phyloP scores from a whole-genome alignment of 2,797 vertebrate species.

The Sebastes cheni region DNA sequence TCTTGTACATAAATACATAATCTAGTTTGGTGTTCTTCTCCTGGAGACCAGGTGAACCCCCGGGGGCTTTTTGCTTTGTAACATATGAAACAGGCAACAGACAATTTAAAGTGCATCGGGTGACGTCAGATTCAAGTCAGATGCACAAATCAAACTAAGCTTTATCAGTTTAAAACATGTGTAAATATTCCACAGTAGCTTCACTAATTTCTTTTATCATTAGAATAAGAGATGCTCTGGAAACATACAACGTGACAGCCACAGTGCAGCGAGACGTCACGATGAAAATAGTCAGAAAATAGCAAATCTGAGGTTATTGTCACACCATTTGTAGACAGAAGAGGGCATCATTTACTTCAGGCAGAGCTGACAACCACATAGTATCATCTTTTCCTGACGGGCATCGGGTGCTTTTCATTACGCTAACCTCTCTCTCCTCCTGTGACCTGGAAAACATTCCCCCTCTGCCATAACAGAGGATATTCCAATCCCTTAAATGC shows the following conservation, averaged over 20 bases:
- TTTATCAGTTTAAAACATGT: neutral
- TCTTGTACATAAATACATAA: neutral
- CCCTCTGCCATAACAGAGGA: too few species aligned
- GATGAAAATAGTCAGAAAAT: neutral
- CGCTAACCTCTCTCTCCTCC: too few species aligned
- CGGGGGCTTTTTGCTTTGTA: neutral
- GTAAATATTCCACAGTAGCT: neutral
- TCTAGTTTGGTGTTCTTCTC: neutral
- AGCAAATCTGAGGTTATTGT: neutral
- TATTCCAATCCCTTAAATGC: too few species aligned
- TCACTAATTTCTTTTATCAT: too few species aligned
- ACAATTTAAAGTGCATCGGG: neutral
- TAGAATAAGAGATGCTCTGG: neutral
- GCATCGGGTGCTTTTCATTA: neutral
- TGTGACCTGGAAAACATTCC: too few species aligned
- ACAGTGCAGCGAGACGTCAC: neutral
- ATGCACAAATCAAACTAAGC: neutral
- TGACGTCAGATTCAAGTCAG: neutral
- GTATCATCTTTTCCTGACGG: neutral
- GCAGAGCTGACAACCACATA: neutral
- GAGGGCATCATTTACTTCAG: slow-evolving; percentile 17
- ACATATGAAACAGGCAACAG: neutral
- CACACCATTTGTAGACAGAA: slow-evolving; percentile 11
- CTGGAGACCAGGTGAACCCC: neutral
- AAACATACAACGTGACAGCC: neutral